Percentiles rank a stretch among this genome's conserved stretches.
These are phyloP conservation scores for Oeneis ivallda DNA, from an alignment of 2,888 invertebrate genomes.

Conservation along the genomic window DNA sequence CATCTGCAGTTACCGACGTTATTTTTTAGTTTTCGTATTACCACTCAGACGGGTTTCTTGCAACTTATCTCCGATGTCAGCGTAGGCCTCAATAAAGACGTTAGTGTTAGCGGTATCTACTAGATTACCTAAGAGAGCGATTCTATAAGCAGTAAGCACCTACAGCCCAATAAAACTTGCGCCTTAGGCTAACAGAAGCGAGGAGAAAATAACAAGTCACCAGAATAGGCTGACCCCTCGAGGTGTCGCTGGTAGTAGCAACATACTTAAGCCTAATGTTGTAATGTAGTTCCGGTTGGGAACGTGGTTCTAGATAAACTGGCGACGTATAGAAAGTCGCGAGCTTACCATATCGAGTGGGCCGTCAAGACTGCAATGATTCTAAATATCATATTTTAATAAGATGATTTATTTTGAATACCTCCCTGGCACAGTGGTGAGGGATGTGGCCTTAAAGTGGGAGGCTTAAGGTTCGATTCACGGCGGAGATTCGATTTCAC, in stretches of 20 bases:
- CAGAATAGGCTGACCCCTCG: constrained; percentile 49
- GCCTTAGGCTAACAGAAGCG: constrained; percentile 67
- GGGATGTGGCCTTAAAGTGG: no score
- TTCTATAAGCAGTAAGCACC: constrained; percentile 51
- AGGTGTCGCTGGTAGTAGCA: constrained; percentile 41
- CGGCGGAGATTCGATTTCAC: no score
- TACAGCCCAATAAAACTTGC: constrained; percentile 55
- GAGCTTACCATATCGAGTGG: constrained; percentile 65
- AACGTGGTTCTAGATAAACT: constrained; percentile 48
- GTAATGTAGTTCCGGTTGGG: constrained; percentile 38
- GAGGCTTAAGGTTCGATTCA: no score
- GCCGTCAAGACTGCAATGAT: constrained; percentile 45
- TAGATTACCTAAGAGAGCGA: constrained; percentile 49
- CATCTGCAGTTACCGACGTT: no score
- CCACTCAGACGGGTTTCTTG: no score
- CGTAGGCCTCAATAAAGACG: constrained; percentile 48
- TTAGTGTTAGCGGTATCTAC: constrained; percentile 41
- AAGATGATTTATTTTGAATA: constrained; percentile 21
- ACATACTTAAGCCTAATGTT: constrained; percentile 23
- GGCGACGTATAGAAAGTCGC: constrained; percentile 65
- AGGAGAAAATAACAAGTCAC: constrained; percentile 57
- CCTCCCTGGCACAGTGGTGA: no score
- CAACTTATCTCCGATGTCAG: no score
- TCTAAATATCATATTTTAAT: constrained; percentile 43
- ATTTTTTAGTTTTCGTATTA: no score